Base-by-base conservation (phyloP, 2,888 invertebrate species). In the Caenorhabditis angaria region DNA sequence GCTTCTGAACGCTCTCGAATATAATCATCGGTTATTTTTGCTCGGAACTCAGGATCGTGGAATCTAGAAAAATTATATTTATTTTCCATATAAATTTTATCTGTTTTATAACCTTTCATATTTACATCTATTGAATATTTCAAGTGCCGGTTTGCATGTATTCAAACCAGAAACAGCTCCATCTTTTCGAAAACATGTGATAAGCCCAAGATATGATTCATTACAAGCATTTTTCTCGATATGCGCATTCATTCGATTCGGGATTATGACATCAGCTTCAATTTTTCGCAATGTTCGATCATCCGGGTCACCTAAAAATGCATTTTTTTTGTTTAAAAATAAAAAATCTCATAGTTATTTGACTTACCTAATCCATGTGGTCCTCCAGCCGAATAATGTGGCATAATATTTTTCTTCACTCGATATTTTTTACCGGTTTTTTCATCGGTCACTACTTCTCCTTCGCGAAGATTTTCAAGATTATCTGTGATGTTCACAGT, bases 251-350 rank as follows among this genome's bases (percentile, higher is more conserved):
- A 97, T 92, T 84, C 93, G 91, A 88, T 94, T 93, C 0, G 95
- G 94, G 87, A 97, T 93, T 78, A 95, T 88, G 22, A 97, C 92
- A 87, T 95, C 94, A 24, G 89, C 89, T 89, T 97, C 97, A 2
- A 96, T 94, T 90, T 92, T 94, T 81, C 97, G 91, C 61, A 97
- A 88, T n/a, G 90, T 90, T 85, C 87, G 91, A 88, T 96, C 95
- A 80, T 93, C 90, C 1, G 95, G 95, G 89, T 95, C 94, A 71
- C 85, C 85, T 85, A 25, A 66, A 78, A 58, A 22, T 12, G 24
- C n/a, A n/a, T n/a, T n/a, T n/a, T n/a, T 29, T 32, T 32, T 2
- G 20, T 20, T 32, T 2, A 51, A 56, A 6, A 60, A 14, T 22
- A 4, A 25, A n/a, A n/a, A 58, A 58, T 58, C 14, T 51, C 48